Evolutionary conservation across 2,888 invertebrate species (phyloP).

Genomic region (Diplazon laetatorius): DNA sequence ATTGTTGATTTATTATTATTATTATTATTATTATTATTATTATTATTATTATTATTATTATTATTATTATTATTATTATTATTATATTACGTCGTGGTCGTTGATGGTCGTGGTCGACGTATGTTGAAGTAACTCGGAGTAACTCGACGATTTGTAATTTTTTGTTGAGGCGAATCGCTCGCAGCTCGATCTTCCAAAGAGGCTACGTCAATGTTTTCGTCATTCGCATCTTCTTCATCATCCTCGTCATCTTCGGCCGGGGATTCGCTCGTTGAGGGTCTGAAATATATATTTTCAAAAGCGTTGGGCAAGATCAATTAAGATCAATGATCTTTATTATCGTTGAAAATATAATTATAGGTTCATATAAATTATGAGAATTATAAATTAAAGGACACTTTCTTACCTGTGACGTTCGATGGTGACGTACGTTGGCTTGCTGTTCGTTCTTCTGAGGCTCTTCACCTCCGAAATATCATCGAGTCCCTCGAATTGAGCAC

Average conservation of each 20-base stretch:
- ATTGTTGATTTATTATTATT: no score
- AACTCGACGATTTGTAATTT: conserved; percentile 69
- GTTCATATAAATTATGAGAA: no score
- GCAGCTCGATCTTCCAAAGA: conserved; percentile 76
- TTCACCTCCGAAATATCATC: conserved; percentile 80
- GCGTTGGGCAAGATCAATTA: no score
- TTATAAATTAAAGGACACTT: no score
- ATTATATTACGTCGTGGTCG: conserved; percentile 72
- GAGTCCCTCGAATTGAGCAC: conserved; percentile 83
- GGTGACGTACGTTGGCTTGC: conserved; percentile 89
- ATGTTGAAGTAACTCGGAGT: conserved; percentile 79
- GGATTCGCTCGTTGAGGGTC: conserved; percentile 67
- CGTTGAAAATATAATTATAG: no score
- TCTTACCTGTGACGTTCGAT: conserved; percentile 86
- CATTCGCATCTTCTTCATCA: conserved; percentile 75
- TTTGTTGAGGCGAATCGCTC: conserved; percentile 73
- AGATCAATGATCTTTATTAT: no score
- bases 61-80: no score
- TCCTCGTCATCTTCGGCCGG: conserved; percentile 72
- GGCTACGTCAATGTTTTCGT: conserved; percentile 82
- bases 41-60: no score
- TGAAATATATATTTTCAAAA: conserved; percentile 42
- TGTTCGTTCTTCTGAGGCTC: conserved; percentile 81
- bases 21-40: no score
- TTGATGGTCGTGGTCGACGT: conserved; percentile 76